These are phyloP conservation scores for Amiota minor DNA, from an alignment of 2,888 invertebrate genomes.

Conservation along the genomic window DNA sequence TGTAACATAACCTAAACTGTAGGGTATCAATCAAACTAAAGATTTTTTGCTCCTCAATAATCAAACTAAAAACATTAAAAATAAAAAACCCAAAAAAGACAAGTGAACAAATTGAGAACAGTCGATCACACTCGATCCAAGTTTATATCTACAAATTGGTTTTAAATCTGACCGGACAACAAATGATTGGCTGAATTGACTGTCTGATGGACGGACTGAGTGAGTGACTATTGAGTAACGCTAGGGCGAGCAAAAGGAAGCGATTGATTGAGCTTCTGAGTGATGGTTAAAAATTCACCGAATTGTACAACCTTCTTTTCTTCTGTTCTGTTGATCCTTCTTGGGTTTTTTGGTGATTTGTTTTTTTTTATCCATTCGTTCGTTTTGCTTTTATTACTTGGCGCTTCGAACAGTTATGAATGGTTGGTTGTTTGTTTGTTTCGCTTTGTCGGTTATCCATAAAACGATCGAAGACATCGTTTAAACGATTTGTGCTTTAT, in stretches of 20 bases:
- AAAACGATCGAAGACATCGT: constrained; percentile 56
- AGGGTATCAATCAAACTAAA: too few relatives aligned
- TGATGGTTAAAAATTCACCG: constrained; percentile 47
- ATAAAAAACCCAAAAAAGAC: background rate
- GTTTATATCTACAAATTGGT: constrained; percentile 65
- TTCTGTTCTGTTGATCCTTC: constrained; percentile 35
- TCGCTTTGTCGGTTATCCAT: constrained; percentile 61
- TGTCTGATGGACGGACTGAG: background rate
- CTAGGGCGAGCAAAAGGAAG: background rate
- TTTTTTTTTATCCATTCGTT: background rate
- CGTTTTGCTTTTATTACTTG: constrained; percentile 8
- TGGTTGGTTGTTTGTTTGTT: constrained; percentile 26
- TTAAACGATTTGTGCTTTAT: constrained; percentile 45
- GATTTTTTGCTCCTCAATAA: constrained; percentile 30
- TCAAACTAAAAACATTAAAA: constrained; percentile 26
- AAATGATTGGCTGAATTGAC: background rate
- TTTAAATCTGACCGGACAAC: constrained; percentile 52
- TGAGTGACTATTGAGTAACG: too few relatives aligned
- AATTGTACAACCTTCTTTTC: constrained; percentile 40
- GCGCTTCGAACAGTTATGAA: constrained; percentile 51
- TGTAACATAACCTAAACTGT: too few relatives aligned
- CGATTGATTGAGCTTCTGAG: constrained; percentile 16
- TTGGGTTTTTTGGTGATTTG: background rate
- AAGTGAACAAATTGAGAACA: background rate
- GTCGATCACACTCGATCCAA: background rate